Base-by-base conservation (phyloP, 2,888 invertebrate species). In the Cantharis nigra region DNA sequence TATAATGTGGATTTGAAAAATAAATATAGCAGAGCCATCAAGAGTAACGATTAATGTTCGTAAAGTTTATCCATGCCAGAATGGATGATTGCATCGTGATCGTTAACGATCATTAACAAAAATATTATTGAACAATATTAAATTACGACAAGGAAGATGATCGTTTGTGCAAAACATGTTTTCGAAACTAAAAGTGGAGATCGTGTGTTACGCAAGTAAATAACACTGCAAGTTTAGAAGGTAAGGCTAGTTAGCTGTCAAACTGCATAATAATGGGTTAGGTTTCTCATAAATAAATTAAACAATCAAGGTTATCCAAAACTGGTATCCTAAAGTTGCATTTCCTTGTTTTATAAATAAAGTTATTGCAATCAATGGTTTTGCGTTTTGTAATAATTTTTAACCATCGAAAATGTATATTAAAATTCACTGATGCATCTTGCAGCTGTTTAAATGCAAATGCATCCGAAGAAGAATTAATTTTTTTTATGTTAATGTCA, bases 261-360 rank as follows among this genome's bases (percentile, higher is more conserved):
- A 85, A 85, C 83, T 83, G 83, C 83, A 85, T 85, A 85, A 85
- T 86, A 86, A 87, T 86, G 86, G 86, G 86, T 83, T 86, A 85
- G 86, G 85, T 86, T 85, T 85, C 85, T 83, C 85, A 86, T 86
- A 86, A 86, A 87, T 86, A 86, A 86, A 86, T 85, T 85, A 85
- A 86, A 85, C 84, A 83, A 84, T 84, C 87, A 87, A 87, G 87
- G 87, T 85, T 85, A 86, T 85, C 87, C 85, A 79, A 87, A 87
- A 87, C 85, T 85, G 84, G 86, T 85, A 83, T 82, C 84, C 85
- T 82, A 85, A 84, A 85, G 82, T 80, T 71, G 78, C 79, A 76
- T 84, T 84, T 84, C 84, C 84, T 84, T 82, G 81, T 83, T 79
- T 23, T 23, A 67, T 67, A 67, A 67, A 20, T 49, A 49, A 49